Base-by-base conservation (phyloP, 2,888 invertebrate species). In the Cerastis leucographa region DNA sequence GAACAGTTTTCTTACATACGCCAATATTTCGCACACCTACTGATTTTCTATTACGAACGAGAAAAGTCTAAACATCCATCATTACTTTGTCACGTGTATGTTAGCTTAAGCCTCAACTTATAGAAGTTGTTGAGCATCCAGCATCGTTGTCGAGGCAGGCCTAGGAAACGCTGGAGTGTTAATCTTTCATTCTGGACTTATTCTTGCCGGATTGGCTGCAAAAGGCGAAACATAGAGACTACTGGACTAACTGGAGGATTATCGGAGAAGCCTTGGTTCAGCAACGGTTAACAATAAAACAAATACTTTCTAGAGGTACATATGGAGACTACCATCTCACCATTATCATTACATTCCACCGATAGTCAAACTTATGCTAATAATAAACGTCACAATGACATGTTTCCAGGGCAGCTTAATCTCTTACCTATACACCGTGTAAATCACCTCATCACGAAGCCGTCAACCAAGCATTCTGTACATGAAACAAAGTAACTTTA, bases 1-100 rank as follows among this genome's bases (percentile, higher is more conserved):
- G 40, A 67, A 75, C 54, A 75, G 69, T 83, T 83, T 83, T 83
- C 62, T 72, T 44, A 71, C 74, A 74, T 46, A 79, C 79, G 68
- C 44, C 29, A 70, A 75, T 65, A 61, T 69, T 69, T 79, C 68
- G 25, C n/a, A 78, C 68, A 78, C 79, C 44, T 70, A 73, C 56
- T 49, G 72, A 67, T 71, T 73, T 83, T 74, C 25, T 75, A 46
- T 66, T 74, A 51, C 56, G 46, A 25, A 42, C 25, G 70, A 40
- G 46, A 68, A 64, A 64, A 74, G 56, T 78, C 19, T 22, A 65
- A 78, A 56, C 78, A 59, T 78, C 56, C 56, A 78, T 78, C 56
- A 78, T 78, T 71, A 65, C 49, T 56, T 42, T 71, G 56, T 71
- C 78, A 74, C 25, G 25, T 68, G 25, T 46, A 22, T 56, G 35